Base-by-base conservation (phyloP, 2,888 invertebrate species). In the Odontomyia ornata region DNA sequence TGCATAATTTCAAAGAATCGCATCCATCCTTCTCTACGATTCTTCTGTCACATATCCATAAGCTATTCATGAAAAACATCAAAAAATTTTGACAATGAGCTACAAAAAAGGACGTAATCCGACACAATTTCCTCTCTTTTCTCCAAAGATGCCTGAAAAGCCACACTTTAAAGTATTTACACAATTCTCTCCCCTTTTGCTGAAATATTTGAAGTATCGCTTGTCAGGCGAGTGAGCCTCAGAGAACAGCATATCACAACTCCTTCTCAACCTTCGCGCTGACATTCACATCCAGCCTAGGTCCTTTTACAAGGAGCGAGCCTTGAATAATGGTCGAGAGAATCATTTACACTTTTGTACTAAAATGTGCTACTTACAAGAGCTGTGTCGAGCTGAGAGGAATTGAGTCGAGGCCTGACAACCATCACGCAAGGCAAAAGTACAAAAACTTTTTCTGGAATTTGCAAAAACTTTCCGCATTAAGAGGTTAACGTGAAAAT, bases 371-470 rank as follows among this genome's bases (percentile, higher is more conserved):
- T 27, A 64, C 28, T 64, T 28, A 52, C 18, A 52, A 64, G 64
- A 64, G 1, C 52, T 15, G 43, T 43, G 43, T 43, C 15, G 7
- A 15, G 15, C 15, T n/a, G n/a, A n/a, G n/a, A n/a, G n/a, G n/a
- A n/a, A n/a, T n/a, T n/a, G 13, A 52, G 52, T 52, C n/a, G 52
- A 18, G 25, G 5, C n/a, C 64, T 27, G 30, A 67, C 36, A 67
- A 67, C 9, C 67, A 67, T 67, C 46, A 67, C 46, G 21, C 46
- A 27, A 64, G 28, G 67, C 21, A 67, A 64, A 64, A 64, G 71
- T n/a, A 71, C 43, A n/a, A 5, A 36, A 72, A 72, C 72, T 72
- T 72, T 36, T 36, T 72, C 1, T 57, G 72, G 57, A 57, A 72
- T 72, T 56, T 36, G 15, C 71, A 27, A 15, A 57, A 72, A 72